Base-by-base conservation (phyloP, 2,888 invertebrate genomes). In the Ormyrus pomaceus region DNA sequence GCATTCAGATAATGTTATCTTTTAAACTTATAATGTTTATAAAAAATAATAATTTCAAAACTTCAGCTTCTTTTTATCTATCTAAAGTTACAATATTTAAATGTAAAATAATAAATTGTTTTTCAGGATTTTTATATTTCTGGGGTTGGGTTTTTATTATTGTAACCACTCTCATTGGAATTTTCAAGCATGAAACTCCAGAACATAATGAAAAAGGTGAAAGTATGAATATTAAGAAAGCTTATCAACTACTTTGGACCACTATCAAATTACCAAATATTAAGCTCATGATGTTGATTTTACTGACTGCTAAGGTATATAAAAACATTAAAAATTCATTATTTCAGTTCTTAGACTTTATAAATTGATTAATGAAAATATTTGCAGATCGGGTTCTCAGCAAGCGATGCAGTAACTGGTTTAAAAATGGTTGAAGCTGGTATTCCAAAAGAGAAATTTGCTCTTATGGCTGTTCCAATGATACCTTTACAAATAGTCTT, bases 401-500 rank as follows among this genome's bases (percentile, higher is more conserved):
- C 99, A 0, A 96, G 97, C 81, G 99, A 99, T 92, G 96, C 97
- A 45, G 97, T 99, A 0, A 97, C 99, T 34, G 96, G 97, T 2
- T 92, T 99, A 81, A 99, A 99, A 91, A 92, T 99, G 69, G 96
- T 99, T 0, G 99, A 99, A 91, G 96, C 96, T 48, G 99, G 99
- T 11, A 96, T 99, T 69, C 98, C 98, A 0, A 97, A 98, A 87
- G 99, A 99, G 89, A 96, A 96, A 86, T 91, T 99, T 77, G 99
- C 99, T 0, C 91, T 99, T 76, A 92, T 99, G 87, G 97, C 97
- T 0, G 94, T 99, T 56, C 98, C 99, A 11, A 92, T 99, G 89
- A 96, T 98, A 69, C 99, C 99, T 10, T 92, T 99, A 64, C 99
- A 99, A 92, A 96, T 98, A 79, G 88, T 98, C 71, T 92, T 99